Percentiles rank a stretch among this genome's conserved stretches.
Evolutionary conservation across 2,113 vertebrate genomes (phyloP).

Genomic region (Choloepus hoffmanni): DNA sequence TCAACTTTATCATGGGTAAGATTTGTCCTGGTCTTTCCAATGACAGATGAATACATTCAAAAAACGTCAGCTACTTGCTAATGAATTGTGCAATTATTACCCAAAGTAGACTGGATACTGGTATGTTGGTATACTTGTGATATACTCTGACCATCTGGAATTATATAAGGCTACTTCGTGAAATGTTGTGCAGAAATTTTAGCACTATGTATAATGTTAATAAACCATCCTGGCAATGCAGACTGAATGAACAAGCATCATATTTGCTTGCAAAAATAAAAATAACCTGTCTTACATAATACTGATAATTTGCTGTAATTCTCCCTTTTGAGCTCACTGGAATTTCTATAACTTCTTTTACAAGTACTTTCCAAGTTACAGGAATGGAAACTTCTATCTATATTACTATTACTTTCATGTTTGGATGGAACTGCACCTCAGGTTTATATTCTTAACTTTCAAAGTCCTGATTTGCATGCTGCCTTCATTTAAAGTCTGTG

Average conservation of each 20-base stretch:
- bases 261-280: slow-evolving; percentile 22
- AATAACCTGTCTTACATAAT: not conserved
- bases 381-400: not conserved
- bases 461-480: no score
- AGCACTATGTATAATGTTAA: not conserved
- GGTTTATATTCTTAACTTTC: not conserved
- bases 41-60: not conserved
- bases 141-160: not conserved
- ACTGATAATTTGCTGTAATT: not conserved
- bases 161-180: not conserved
- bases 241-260: not conserved
- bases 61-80: not conserved
- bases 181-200: not conserved
- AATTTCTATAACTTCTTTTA: not conserved
- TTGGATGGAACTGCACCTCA: not conserved
- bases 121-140: not conserved
- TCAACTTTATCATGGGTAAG: not conserved
- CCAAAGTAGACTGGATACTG: not conserved
- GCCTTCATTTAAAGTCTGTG: not conserved
- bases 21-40: not conserved
- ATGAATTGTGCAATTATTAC: not conserved
- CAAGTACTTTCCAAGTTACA: not conserved
- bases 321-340: not conserved
- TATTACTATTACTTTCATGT: not conserved
- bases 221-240: not conserved